Evolutionary conservation across 2,888 invertebrate genomes (phyloP).

Genomic region (Trissonchulus sp.): DNA sequence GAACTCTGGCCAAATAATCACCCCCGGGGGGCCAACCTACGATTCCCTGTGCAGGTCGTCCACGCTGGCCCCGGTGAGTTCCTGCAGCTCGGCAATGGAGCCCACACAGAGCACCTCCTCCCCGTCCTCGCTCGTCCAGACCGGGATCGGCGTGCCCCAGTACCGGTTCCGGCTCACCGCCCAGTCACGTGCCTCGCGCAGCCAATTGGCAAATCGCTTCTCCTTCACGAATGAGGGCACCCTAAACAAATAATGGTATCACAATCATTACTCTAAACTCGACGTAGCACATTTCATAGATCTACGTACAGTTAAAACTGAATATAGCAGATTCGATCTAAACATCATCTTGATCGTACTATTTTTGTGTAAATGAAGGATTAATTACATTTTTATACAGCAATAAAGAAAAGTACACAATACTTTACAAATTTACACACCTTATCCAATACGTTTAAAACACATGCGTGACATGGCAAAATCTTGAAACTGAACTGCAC

Average conservation of each 20-base stretch:
- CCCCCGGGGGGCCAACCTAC: too few relatives aligned
- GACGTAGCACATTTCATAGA: neutral
- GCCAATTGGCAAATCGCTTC: constrained; percentile 96
- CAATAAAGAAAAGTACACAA: too few relatives aligned
- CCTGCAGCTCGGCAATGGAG: constrained; percentile 80
- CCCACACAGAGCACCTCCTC: constrained; percentile 70
- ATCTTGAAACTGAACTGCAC: too few relatives aligned
- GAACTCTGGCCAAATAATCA: too few relatives aligned
- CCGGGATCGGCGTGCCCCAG: constrained; percentile 98
- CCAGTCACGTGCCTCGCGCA: constrained; percentile 94
- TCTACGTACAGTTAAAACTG: neutral
- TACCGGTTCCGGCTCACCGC: constrained; percentile 93
- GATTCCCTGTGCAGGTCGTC: constrained; percentile 87
- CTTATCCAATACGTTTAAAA: too few relatives aligned
- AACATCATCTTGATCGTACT: too few relatives aligned
- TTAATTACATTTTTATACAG: too few relatives aligned
- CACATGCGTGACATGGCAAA: too few relatives aligned
- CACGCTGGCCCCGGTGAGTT: constrained; percentile 70
- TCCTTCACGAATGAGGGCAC: constrained; percentile 97
- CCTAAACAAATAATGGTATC: too few relatives aligned
- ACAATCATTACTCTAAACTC: too few relatives aligned
- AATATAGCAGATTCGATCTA: neutral
- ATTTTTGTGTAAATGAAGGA: too few relatives aligned
- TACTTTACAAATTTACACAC: too few relatives aligned
- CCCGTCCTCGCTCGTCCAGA: constrained; percentile 87